Evolutionary conservation across 2,113 vertebrate species (phyloP).

Genomic region (Phaetusa simplex): DNA sequence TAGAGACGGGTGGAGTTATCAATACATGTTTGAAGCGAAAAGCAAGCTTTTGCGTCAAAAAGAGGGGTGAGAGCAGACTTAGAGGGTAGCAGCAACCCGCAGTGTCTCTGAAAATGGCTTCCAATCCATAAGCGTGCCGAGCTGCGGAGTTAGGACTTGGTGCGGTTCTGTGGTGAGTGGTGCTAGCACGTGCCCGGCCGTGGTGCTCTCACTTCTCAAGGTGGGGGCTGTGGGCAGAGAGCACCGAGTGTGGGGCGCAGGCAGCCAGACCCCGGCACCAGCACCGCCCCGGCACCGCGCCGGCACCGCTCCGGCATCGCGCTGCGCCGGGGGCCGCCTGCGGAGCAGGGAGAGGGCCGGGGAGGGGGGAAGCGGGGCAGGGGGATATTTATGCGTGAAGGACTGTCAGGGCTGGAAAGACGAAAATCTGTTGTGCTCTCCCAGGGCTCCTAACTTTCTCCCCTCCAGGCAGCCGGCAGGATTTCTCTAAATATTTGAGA

Average conservation of each 20-base stretch:
- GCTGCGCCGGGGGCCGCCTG: background rate
- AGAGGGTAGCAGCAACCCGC: background rate
- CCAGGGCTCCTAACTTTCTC: constrained; percentile 33
- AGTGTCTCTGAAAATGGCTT: background rate
- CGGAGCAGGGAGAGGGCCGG: background rate
- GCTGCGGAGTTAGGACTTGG: background rate
- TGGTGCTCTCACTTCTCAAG: background rate
- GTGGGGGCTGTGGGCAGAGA: background rate
- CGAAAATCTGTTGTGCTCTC: constrained; percentile 48
- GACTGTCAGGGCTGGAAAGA: constrained; percentile 28
- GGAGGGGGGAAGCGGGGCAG: background rate
- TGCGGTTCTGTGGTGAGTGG: background rate
- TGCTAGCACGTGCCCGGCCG: rapidly evolving
- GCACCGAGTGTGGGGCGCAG: background rate
- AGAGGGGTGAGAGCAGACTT: background rate
- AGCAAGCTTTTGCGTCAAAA: background rate
- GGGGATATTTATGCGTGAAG: background rate
- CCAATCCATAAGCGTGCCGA: background rate
- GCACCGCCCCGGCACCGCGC: background rate
- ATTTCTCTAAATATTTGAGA: constrained; percentile 63
- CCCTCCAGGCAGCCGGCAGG: constrained; percentile 51
- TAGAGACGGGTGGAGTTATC: background rate
- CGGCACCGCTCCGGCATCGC: background rate
- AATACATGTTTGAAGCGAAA: background rate
- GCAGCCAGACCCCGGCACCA: background rate